Conservation (phyloP, 1,140 invertebrate genomes). For the Bombus difficillimus region DNA sequence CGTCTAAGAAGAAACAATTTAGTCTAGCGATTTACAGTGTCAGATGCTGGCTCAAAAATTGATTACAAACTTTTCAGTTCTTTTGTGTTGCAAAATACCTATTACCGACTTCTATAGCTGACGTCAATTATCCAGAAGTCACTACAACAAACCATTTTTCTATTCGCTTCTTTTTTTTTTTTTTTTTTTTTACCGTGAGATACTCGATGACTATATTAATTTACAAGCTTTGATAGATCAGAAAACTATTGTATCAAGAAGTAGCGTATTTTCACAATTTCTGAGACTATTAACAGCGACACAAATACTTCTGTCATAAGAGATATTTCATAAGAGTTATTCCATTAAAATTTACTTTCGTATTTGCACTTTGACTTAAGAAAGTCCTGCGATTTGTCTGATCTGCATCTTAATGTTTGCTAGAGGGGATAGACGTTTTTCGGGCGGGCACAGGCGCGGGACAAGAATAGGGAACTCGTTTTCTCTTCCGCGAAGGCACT, state of each 20-base stretch:
- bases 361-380: neutral
- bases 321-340: too few species aligned
- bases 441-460: too few species aligned
- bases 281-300: too few species aligned
- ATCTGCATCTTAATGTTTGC: neutral
- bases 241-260: too few species aligned
- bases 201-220: too few species aligned
- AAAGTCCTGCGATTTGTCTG: too few species aligned
- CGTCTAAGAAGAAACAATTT: neutral
- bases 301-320: too few species aligned
- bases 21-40: neutral
- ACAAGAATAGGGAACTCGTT: constrained; percentile 53
- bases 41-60: neutral
- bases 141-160: neutral
- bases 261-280: too few species aligned
- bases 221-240: too few species aligned
- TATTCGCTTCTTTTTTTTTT: neutral
- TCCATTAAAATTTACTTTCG: too few species aligned
- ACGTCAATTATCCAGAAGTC: neutral
- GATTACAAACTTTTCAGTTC: neutral
- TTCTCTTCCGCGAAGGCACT: constrained; percentile 57
- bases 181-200: neutral
- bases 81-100: neutral
- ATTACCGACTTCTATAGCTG: neutral
- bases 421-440: neutral